Evolutionary conservation across 2,888 invertebrate species (phyloP), one percentile per base, ranked within the genome.

Genomic region (Gerris lacustris): DNA sequence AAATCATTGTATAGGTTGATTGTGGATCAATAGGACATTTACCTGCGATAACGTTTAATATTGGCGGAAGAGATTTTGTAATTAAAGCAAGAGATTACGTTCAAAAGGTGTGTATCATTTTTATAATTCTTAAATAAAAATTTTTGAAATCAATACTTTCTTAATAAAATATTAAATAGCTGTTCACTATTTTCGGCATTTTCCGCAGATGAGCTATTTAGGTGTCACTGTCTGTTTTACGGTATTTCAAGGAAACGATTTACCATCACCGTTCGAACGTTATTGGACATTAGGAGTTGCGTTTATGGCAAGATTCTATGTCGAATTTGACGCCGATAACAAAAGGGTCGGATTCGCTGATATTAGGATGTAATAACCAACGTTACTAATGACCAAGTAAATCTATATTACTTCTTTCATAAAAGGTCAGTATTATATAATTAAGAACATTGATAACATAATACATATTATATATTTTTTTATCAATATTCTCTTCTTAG

Each of bases 291-390:
- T 74, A 45, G 73, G 74, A 0, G 74, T 70, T 7, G 70, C 70
- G 44, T 74, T 74, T 67, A 68, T 74, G 68, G 73, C 74, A 0
- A 71, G 70, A 4, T 71, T 72, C 63, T 74, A 73, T 44, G 73
- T 73, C 1, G 70, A 44, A 15, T 73, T 73, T 18, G 74, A 74
- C 45, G 69, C 72, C 31, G 74, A 72, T 44, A 43, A 68, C 7
- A 55, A 64, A n/a, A 66, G 15, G 31, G 69, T 74, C 0, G 74
- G 74, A 63, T 71, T 74, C 9, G 71, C 72, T 4, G 43, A 72
- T 31, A 17, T 64, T 17, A 64, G 64, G 55, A 55, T 55, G 55
- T 55, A 5, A 55, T 11, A 5, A 55, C 9, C 15, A 55, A 31
- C 4, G 11, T 11, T 2, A 55, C 2, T 55, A 11, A 31, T 31